Evolutionary conservation across 2,888 invertebrate genomes (phyloP).

Genomic region (Clostera curtula): DNA sequence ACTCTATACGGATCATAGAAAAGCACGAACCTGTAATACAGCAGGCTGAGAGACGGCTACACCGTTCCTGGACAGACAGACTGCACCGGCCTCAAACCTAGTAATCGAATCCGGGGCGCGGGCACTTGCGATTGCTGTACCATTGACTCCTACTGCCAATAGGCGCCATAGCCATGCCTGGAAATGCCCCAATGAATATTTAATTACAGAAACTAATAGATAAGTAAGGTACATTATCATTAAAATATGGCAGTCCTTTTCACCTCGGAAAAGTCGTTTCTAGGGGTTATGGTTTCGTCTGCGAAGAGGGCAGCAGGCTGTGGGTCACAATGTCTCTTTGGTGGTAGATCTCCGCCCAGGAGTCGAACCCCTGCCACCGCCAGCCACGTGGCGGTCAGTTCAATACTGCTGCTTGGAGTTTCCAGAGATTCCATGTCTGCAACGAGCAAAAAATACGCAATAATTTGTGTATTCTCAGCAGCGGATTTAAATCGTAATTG

Average conservation of each 20-base stretch:
- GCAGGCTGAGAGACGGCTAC: slow-evolving; percentile 64
- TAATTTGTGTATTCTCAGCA: too few species aligned
- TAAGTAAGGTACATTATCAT: too few species aligned
- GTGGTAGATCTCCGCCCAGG: slow-evolving; percentile 23
- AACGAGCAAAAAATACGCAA: too few species aligned
- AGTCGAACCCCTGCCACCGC: slow-evolving; percentile 44
- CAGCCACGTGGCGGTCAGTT: slow-evolving; percentile 39
- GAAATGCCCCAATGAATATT: slow-evolving; percentile 33
- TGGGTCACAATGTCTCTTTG: slow-evolving; percentile 17
- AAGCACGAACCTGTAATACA: slow-evolving; percentile 78
- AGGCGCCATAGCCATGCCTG: slow-evolving; percentile 83
- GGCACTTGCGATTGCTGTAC: slow-evolving; percentile 30
- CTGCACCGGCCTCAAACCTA: slow-evolving; percentile 49
- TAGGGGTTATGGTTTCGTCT: slow-evolving; percentile 33
- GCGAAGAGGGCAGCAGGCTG: slow-evolving; percentile 28
- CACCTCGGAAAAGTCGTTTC: slow-evolving; percentile 61
- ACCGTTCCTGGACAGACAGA: slow-evolving; percentile 54
- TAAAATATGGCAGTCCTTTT: slow-evolving; percentile 1
- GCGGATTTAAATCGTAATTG: too few species aligned
- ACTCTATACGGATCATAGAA: too few species aligned
- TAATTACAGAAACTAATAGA: background rate
- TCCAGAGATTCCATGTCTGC: slow-evolving; percentile 35
- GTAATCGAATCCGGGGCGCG: slow-evolving; percentile 59
- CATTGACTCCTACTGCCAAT: slow-evolving; percentile 38
- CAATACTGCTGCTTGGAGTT: slow-evolving; percentile 27